Conservation (phyloP, 1,140 invertebrate genomes). For the Formica exsecta region DNA sequence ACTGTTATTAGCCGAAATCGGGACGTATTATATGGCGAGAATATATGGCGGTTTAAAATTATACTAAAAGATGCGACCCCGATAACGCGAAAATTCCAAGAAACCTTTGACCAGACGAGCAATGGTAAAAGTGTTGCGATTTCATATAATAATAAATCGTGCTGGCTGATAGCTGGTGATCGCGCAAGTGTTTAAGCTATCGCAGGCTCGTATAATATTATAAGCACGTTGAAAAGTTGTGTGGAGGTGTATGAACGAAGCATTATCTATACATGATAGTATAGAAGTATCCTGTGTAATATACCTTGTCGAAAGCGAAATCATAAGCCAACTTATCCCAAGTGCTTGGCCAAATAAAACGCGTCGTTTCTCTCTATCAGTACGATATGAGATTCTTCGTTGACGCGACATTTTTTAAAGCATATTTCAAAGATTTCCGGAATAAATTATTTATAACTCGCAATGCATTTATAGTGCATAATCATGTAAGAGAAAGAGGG, state of each 20-base stretch:
- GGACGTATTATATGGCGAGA: background rate
- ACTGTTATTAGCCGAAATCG: constrained; percentile 17
- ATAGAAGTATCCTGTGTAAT: constrained; percentile 41
- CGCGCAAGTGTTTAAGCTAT: background rate
- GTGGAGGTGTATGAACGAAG: constrained; percentile 48
- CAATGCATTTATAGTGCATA: no score
- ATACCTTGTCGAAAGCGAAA: constrained; percentile 72
- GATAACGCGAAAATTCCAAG: background rate
- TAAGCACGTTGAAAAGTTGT: constrained; percentile 68
- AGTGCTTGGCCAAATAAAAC: constrained; percentile 33
- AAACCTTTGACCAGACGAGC: background rate
- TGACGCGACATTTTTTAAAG: background rate
- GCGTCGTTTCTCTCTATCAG: background rate
- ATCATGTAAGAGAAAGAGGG: background rate
- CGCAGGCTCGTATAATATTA: constrained; percentile 24
- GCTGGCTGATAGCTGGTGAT: background rate
- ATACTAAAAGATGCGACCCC: constrained; percentile 14
- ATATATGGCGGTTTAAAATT: background rate
- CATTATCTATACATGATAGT: constrained; percentile 54
- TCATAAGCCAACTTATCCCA: constrained; percentile 30
- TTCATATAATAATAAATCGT: constrained; percentile 8
- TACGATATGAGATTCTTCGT: background rate
- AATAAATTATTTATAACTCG: background rate
- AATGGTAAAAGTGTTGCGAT: constrained; percentile 11
- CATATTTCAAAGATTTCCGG: background rate